phyloP scores from a whole-genome alignment of 1,140 invertebrate genomes.

The Heterodera carotae region DNA sequence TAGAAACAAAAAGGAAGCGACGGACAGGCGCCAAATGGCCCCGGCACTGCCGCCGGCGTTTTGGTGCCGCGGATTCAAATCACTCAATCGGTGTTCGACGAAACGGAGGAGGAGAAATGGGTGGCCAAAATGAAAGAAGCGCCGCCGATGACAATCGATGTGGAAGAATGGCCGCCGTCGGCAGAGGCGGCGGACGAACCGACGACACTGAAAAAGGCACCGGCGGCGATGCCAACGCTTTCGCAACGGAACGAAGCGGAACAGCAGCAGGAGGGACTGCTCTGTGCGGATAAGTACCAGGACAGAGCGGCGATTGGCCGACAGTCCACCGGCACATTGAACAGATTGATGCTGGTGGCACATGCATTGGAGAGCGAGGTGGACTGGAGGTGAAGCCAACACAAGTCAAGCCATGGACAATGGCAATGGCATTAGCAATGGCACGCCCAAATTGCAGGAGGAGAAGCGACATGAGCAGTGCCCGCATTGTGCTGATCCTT shows the following conservation, averaged over 20 bases:
- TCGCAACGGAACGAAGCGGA: not conserved
- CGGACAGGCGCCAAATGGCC: not conserved
- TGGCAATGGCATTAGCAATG: not conserved
- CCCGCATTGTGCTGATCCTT: slow-evolving; percentile 54
- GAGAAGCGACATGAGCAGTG: slow-evolving; percentile 57
- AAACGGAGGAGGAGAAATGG: slow-evolving; percentile 7
- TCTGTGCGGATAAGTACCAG: slow-evolving; percentile 23
- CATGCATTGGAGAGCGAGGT: slow-evolving; percentile 62
- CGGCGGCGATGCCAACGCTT: not conserved
- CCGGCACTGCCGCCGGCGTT: not conserved
- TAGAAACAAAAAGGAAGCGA: not conserved
- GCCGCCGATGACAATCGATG: not conserved
- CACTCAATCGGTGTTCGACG: slow-evolving; percentile 18
- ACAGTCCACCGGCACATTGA: slow-evolving; percentile 62
- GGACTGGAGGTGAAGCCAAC: slow-evolving; percentile 40
- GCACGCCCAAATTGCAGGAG: slow-evolving; percentile 26
- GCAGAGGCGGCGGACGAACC: not conserved
- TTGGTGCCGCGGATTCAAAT: slow-evolving; percentile 23
- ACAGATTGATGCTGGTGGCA: slow-evolving; percentile 61
- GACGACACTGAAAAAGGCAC: not conserved
- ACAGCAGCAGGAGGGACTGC: slow-evolving; percentile 9
- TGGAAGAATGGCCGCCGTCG: not conserved
- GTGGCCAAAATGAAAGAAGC: not conserved
- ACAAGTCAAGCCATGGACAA: not conserved
- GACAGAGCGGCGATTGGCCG: slow-evolving; percentile 9